Evolutionary conservation across 2,888 invertebrate genomes (phyloP), one percentile per base, ranked within the genome.

Genomic region (Linyphia triangularis): DNA sequence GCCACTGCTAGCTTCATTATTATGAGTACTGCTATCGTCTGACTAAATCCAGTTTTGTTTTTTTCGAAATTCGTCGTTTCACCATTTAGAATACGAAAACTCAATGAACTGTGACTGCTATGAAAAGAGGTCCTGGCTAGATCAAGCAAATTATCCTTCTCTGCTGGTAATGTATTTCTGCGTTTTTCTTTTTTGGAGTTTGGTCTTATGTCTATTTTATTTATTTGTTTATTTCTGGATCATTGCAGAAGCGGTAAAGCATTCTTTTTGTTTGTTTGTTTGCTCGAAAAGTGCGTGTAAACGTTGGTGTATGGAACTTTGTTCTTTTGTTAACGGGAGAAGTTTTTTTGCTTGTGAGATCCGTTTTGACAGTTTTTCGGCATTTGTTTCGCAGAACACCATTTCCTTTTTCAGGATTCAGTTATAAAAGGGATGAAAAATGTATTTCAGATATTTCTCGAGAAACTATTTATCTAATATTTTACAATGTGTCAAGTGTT

Each of bases 121-220:
- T 59, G 59, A 81, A 81, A 81, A 81, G 69, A 81, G 51, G 33
- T 51, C 30, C 9, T 40, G 16, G 51, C n/a, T n/a, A 59, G 59
- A 81, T 81, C 69, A 67, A 81, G 37, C 70, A 81, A 81, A 81
- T 81, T 81, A 81, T 81, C 69, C 59, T 70, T 61, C 30, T 24
- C 24, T 37, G 59, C 28, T 59, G 57, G 59, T 37, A 81, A 81
- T 81, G 81, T 37, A 61, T 70, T 69, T 81, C n/a, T 33, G 10
- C 24, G 63, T 63, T 26, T 61, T 37, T 59, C 24, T 40, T 75
- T 59, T 16, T 22, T 59, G 30, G 9, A 37, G 63, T 26, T 37
- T 40, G 63, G 19, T 7, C n/a, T 26, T 51, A 2, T 19, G n/a
- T 73, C 33, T 59, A 61, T 51, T 67, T 16, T n/a, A n/a, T n/a